These are phyloP conservation scores for Miniopterus natalensis DNA, from an alignment of 2,113 vertebrate genomes.

Conservation along the genomic window DNA sequence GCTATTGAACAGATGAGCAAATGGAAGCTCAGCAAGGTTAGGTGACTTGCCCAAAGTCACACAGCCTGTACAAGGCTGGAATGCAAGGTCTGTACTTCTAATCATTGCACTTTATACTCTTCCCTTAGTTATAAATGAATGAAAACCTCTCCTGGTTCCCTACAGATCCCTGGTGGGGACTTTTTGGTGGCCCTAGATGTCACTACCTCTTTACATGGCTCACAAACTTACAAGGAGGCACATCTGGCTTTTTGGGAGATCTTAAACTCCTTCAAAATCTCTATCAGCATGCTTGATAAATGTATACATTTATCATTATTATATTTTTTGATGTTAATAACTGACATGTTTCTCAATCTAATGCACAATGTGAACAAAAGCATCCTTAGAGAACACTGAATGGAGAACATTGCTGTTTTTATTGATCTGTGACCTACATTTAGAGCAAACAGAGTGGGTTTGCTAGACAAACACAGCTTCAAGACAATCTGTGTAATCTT, in stretches of 20 bases:
- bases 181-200: not conserved
- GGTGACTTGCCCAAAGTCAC: conserved; percentile 2
- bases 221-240: not conserved
- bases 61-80: not conserved
- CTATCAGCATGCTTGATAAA: not conserved
- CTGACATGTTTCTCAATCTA: not conserved
- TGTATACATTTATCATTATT: not conserved
- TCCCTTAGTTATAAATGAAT: not conserved
- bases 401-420: not conserved
- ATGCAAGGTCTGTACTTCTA: not conserved
- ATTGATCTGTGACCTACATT: not conserved
- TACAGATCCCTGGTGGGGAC: not conserved
- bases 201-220: not conserved
- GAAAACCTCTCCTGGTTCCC: not conserved
- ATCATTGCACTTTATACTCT: not conserved
- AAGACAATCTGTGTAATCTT: not conserved
- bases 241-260: not conserved
- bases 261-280: not conserved
- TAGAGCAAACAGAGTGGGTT: not conserved
- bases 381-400: not conserved
- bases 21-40: not conserved
- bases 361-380: not conserved
- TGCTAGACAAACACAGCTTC: not conserved
- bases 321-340: not conserved
- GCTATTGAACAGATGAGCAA: not conserved